Evolutionary conservation across 1,140 invertebrate genomes (phyloP).

Genomic region (Stenopsyche tienmushanensis): DNA sequence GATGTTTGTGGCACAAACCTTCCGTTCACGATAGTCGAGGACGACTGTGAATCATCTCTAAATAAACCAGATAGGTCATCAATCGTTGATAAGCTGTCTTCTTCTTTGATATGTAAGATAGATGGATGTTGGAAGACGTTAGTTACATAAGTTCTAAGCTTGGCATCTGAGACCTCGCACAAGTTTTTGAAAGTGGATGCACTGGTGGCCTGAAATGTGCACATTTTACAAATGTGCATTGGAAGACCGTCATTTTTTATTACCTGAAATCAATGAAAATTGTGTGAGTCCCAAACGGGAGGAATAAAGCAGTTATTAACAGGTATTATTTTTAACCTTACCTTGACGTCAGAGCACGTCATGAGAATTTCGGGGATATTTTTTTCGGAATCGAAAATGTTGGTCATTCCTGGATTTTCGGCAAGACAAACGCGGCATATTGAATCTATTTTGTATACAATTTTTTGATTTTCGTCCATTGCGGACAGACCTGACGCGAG

Average conservation of each 20-base stretch:
- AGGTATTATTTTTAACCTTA: too few relatives aligned
- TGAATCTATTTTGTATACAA: too few relatives aligned
- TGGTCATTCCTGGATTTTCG: slow-evolving; percentile 18
- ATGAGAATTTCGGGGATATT: slow-evolving; percentile 27
- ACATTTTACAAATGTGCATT: slow-evolving; percentile 33
- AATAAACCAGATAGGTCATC: too few relatives aligned
- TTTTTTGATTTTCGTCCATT: too few relatives aligned
- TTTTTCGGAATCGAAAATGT: slow-evolving; percentile 23
- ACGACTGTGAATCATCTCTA: too few relatives aligned
- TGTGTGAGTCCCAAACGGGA: not conserved
- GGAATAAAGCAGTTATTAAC: too few relatives aligned
- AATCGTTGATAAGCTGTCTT: slow-evolving; percentile 19
- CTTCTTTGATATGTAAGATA: slow-evolving; percentile 24
- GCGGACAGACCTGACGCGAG: too few relatives aligned
- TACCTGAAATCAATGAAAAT: slow-evolving; percentile 28
- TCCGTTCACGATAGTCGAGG: too few relatives aligned
- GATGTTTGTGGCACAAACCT: too few relatives aligned
- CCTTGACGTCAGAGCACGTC: slow-evolving; percentile 34
- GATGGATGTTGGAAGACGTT: slow-evolving; percentile 1
- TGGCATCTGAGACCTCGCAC: slow-evolving; percentile 36
- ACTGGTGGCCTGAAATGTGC: slow-evolving; percentile 22
- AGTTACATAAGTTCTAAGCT: slow-evolving; percentile 36
- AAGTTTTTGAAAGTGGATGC: slow-evolving; percentile 38
- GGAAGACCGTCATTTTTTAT: slow-evolving; percentile 38
- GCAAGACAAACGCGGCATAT: slow-evolving; percentile 28